Percentiles rank a stretch among this genome's conserved stretches.
phyloP scores from a whole-genome alignment of 1,140 invertebrate species.

The Holcopasites calliopsidis region DNA sequence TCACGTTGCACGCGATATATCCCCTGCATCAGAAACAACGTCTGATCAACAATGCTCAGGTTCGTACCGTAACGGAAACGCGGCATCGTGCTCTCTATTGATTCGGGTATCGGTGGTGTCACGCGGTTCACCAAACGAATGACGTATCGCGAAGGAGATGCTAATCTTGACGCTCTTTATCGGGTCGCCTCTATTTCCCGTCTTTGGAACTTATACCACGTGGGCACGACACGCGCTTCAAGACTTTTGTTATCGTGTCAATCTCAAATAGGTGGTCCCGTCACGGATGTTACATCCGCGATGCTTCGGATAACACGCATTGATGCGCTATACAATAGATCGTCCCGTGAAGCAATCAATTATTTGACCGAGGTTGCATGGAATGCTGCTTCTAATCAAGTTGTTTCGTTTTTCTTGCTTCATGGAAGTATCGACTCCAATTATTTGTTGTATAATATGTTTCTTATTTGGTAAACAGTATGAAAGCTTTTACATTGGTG shows the following conservation, averaged over 20 bases:
- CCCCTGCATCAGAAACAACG: conserved; percentile 39
- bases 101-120: conserved; percentile 15
- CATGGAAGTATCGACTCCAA: no score
- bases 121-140: conserved; percentile 52
- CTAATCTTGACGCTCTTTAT: conserved; percentile 54
- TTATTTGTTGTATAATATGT: no score
- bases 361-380: background rate
- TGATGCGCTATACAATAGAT: background rate
- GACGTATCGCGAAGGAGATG: conserved; percentile 52
- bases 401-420: no score
- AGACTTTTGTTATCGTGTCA: conserved; percentile 11
- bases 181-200: conserved; percentile 44
- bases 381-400: no score
- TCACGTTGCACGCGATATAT: conserved; percentile 58
- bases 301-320: background rate
- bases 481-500: no score
- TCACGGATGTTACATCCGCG: conserved; percentile 19
- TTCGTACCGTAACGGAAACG: conserved; percentile 54
- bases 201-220: conserved; percentile 19
- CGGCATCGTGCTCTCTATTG: conserved; percentile 45
- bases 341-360: no score
- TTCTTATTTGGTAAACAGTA: no score
- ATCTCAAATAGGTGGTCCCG: conserved; percentile 1
- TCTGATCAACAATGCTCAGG: conserved; percentile 56
- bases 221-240: conserved; percentile 20